Evolutionary conservation across 2,797 vertebrate species (phyloP).

Genomic region (Danio tinwini): DNA sequence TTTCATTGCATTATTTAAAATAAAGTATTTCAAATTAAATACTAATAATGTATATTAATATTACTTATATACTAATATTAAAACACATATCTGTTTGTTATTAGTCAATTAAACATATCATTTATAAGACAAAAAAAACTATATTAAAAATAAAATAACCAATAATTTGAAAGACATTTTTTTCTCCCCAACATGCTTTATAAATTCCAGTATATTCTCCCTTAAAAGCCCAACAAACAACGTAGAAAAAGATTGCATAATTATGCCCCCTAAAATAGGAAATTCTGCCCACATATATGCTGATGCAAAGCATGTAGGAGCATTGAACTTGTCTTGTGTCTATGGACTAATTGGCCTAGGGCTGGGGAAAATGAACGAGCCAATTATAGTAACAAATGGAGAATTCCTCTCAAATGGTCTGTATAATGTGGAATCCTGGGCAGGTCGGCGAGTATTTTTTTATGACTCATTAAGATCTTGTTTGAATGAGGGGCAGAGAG

Average conservation of each 20-base stretch:
- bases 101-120: background rate
- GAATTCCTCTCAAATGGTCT: conserved; percentile 66
- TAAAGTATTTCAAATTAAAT: no score
- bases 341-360: conserved; percentile 41
- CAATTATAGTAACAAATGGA: conserved; percentile 75
- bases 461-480: conserved; percentile 49
- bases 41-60: background rate
- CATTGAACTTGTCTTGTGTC: conserved; percentile 11
- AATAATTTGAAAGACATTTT: no score
- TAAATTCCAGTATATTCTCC: background rate
- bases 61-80: background rate
- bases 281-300: background rate
- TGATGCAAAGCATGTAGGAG: background rate
- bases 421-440: conserved; percentile 65
- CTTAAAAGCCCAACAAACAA: no score
- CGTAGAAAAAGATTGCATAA: background rate
- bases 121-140: background rate
- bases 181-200: background rate
- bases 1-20: no score
- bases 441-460: conserved; percentile 37
- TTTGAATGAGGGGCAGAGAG: conserved; percentile 41
- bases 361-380: conserved; percentile 55
- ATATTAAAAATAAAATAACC: background rate
- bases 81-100: background rate
- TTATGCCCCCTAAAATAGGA: background rate